Evolutionary conservation across 2,888 invertebrate species (phyloP), one percentile per base, ranked within the genome.

Genomic region (Ecdyonurus torrentis): DNA sequence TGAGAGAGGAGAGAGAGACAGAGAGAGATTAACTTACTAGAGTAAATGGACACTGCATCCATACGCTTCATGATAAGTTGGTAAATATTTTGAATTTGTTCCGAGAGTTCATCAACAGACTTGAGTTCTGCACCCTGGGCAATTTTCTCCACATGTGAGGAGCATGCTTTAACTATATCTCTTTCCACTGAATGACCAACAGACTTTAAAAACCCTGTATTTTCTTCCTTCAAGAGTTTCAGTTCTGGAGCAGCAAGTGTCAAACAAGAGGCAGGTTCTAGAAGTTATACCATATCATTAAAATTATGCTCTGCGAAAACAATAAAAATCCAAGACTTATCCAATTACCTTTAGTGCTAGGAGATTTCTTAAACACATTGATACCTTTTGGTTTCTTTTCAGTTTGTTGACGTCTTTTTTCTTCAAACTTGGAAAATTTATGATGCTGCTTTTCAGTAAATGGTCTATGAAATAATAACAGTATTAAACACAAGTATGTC

Each of bases 61-160:
- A 91, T 81, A 68, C 87, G 80, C 66, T 87, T 86, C 67, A 82
- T 81, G 74, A 91, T 73, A 61, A 81, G 81, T 75, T 87, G 87
- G 74, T 97, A 99, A 72, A 91, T 91, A 70, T 90, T 88, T 76
- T 97, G 96, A 25, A 93, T 88, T 59, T 87, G 77, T 71, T 95
- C 94, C 0, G 95, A 91, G 37, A 95, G 75, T 67, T 96, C 92
- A 64, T 94, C 94, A 1, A 91, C 84, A 10, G 80, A 77, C 73
- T 83, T 80, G 1, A 77, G 74, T 65, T 81, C 80, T 53, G 82
- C 77, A 68, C 79, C 81, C 68, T 80, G 81, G 50, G 83, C 74
- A 58, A 86, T 81, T 70, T 84, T 85, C 66, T 77, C 77, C 62
- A 83, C 82, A 70, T 86, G 83, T n/a, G 77, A 74, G 70, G 85